Base-by-base conservation (phyloP, 1,140 invertebrate genomes). In the Formica selysi region DNA sequence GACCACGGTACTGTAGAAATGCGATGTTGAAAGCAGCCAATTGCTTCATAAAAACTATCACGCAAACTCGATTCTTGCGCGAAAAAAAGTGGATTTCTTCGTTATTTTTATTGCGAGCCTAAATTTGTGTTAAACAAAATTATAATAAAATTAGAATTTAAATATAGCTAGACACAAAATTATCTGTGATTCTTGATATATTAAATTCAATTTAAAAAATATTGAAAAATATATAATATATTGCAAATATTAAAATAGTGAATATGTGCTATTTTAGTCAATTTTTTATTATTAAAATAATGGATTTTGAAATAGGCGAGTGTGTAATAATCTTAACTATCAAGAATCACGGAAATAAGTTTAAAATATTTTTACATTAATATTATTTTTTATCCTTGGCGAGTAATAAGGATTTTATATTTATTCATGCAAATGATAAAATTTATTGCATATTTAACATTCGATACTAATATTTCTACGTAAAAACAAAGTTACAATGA, bases 21-120 rank as follows among this genome's bases (percentile, higher is more conserved):
- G 16, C 5, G 8, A 71, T 32, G 51, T 71, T 29, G 44, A 51
- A 71, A 71, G 68, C 44, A 71, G 1, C 16, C 44, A 71, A 51
- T 51, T 32, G 6, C 16, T 48, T 5, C 41, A 19, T 11, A 32
- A 51, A 32, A 29, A 51, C 1, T 16, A 16, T 71, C 68, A 71
- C 44, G 44, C 68, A 10, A 51, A 29, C 68, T 71, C 4, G n/a
- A 41, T 29, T 11, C 44, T 22, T 32, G 10, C 29, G 1, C 36
- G 44, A n/a, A 51, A 71, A 71, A 7, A 71, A 4, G 26, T 8
- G 19, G n/a, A 22, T 19, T 6, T 10, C 11, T 71, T 71, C 19
- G 26, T 48, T 29, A 44, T 29, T 29, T 6, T 48, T 71, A 41
- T 67, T 67, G 5, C 10, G n/a, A 3, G 8, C 11, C 29, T 0